Evolutionary conservation across 2,797 vertebrate genomes (phyloP).

Genomic region (Cephalopachus bancanus): DNA sequence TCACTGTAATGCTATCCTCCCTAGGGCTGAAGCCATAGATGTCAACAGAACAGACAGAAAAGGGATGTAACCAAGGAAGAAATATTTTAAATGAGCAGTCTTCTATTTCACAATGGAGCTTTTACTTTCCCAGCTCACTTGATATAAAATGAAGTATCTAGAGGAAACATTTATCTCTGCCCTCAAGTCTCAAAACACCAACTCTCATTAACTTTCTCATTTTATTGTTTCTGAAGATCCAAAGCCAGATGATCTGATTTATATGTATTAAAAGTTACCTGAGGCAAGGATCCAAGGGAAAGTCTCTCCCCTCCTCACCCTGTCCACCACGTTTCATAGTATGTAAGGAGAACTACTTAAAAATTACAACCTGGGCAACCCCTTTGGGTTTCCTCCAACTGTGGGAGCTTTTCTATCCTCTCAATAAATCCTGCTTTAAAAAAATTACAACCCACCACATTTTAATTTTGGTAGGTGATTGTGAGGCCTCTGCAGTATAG

Average conservation of each 20-base stretch:
- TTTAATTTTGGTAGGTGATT: constrained; percentile 2
- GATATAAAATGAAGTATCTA: neutral
- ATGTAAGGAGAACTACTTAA: neutral
- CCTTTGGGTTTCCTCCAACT: too few species aligned
- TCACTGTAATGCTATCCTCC: neutral
- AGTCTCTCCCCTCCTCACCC: neutral
- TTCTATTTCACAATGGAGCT: neutral
- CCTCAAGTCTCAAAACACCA: neutral
- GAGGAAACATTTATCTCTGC: neutral
- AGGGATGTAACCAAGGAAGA: neutral
- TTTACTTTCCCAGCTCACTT: neutral
- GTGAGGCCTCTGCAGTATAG: neutral
- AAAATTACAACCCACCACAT: neutral
- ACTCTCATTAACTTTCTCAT: neutral
- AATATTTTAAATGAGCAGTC: neutral
- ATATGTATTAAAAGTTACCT: neutral
- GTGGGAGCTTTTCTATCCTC: too few species aligned
- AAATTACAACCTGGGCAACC: neutral
- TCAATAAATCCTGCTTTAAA: too few species aligned
- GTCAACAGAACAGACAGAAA: neutral
- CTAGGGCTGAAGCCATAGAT: neutral
- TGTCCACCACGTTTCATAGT: neutral
- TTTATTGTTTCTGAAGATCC: neutral
- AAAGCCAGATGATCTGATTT: neutral
- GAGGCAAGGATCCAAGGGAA: neutral